Evolutionary conservation across 2,797 vertebrate species (phyloP), one percentile per base, ranked within the genome.

Genomic region (Trematomus bernacchii): DNA sequence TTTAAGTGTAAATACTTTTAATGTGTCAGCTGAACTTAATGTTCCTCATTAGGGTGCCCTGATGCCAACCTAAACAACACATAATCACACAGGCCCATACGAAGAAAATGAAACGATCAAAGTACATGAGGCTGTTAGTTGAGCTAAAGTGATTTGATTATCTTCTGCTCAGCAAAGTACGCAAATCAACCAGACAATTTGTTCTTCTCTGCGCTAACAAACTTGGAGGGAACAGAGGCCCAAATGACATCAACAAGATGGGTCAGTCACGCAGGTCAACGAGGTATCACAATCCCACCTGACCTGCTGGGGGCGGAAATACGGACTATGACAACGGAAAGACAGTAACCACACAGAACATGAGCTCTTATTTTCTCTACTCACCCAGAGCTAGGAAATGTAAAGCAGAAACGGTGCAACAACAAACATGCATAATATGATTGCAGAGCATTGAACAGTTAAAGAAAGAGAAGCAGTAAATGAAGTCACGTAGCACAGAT

Each of bases 131-230:
- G 57, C 37, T 48, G n/a, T n/a, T 27, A 27, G 27, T 27, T 42
- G 40, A 73, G 60, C 55, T 62, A 82, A 23, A 27, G 60, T 52
- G 61, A 90, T 89, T 79, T 66, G 33, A 89, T 87, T 71, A 83
- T 60, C 61, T 66, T 61, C 51, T 66, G 42, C 58, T 52, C 3
- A 48, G 53, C 46, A 79, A 79, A 71, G 66, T 62, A 83, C 76
- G 69, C 66, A 64, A 54, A 62, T 47, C 37, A 61, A 48, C 23
- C 48, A 62, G 19, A 3, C 12, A 58, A 44, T 71, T 11, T 46
- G 48, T 63, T 61, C 46, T 72, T 14, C 46, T 68, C 66, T 80
- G 33, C 37, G 59, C 62, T 44, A 16, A 68, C 60, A 68, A 55
- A 78, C 14, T 23, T 52, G 18, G 44, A 54, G 50, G 21, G 21